phyloP scores from a whole-genome alignment of 35 echinoderm and acorn worm species.

The Ptychodera flava region DNA sequence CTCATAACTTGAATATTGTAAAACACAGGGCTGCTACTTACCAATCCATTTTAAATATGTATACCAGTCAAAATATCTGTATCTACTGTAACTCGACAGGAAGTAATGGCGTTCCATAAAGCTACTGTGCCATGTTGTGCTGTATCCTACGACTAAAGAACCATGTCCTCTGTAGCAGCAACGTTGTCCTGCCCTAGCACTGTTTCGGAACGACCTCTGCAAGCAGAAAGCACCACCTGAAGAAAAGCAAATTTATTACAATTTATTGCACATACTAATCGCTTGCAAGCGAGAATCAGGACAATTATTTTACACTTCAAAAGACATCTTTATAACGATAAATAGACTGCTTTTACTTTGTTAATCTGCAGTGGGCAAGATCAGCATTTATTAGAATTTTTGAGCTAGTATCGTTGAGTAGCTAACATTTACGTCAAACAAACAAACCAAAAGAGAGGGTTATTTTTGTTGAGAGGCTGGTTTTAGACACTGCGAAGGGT shows the following conservation, averaged over 20 bases:
- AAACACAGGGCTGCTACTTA: too few species aligned
- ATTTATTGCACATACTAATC: neutral
- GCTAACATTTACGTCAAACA: too few species aligned
- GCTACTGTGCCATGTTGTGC: neutral
- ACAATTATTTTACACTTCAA: neutral
- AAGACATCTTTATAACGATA: neutral
- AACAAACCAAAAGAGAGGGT: too few species aligned
- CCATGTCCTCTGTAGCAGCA: neutral
- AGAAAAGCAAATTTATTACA: neutral
- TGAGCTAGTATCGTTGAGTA: too few species aligned
- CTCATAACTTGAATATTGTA: too few species aligned
- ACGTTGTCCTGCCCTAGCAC: neutral
- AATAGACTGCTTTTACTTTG: neutral
- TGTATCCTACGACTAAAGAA: constrained; percentile 2
- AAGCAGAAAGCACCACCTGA: neutral
- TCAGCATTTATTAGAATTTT: too few species aligned
- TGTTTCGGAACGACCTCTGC: neutral
- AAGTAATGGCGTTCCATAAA: constrained; percentile 3
- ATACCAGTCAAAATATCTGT: constrained; percentile 18
- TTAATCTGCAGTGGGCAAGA: too few species aligned
- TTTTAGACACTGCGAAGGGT: too few species aligned
- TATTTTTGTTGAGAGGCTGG: too few species aligned
- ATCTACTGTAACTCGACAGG: neutral
- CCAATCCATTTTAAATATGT: constrained; percentile 31
- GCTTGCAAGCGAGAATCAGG: neutral